phyloP scores from a whole-genome alignment of 2,113 vertebrate genomes.

The Proteles cristata region DNA sequence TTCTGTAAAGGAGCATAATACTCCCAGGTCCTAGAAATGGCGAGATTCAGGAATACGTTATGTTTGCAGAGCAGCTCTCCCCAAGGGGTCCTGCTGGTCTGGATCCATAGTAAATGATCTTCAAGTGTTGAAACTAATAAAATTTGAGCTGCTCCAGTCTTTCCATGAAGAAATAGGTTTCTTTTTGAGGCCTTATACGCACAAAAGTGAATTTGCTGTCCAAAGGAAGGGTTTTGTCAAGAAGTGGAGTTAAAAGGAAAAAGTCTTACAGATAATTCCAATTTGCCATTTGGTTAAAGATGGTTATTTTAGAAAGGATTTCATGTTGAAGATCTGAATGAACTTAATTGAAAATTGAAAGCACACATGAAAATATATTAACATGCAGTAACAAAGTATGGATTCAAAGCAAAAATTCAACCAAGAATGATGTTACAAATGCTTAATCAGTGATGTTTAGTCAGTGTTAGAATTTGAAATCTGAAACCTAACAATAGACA shows the following conservation, averaged over 20 bases:
- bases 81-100: not conserved
- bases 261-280: not conserved
- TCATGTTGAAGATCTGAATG: not conserved
- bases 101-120: not conserved
- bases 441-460: not conserved
- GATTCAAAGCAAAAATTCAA: not conserved
- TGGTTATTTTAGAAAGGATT: not conserved
- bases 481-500: not conserved
- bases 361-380: not conserved
- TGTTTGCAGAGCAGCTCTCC: not conserved
- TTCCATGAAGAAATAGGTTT: not conserved
- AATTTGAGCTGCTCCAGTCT: not conserved
- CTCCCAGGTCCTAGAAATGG: rapidly evolving
- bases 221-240: not conserved
- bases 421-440: not conserved
- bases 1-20: not conserved
- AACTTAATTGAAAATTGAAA: not conserved
- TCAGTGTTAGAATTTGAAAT: not conserved
- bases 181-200: not conserved
- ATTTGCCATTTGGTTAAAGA: not conserved
- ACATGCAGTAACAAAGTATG: not conserved
- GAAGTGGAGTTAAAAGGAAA: not conserved
- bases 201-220: not conserved
- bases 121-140: not conserved
- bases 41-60: rapidly evolving